Evolutionary conservation across 1,140 invertebrate genomes (phyloP).

Genomic region (Drosophila mayri): DNA sequence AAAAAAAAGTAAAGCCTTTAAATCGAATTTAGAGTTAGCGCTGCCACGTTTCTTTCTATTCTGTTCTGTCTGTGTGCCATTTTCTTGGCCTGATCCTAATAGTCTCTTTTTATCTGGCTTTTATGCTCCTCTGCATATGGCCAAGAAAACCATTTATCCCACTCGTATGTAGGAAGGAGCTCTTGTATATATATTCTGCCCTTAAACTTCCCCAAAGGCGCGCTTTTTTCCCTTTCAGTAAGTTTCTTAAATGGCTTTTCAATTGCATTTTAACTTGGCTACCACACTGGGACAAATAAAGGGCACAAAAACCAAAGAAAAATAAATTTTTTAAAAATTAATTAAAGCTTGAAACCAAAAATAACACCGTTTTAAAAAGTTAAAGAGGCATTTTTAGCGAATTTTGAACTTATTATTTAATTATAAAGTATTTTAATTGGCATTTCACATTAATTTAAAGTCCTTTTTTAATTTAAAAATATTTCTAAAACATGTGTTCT

Average conservation of each 20-base stretch:
- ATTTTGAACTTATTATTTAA: no score
- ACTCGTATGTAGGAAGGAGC: neutral
- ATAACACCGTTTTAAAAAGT: neutral
- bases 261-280: slow-evolving; percentile 66
- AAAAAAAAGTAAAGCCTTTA: slow-evolving; percentile 10
- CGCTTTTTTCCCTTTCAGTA: slow-evolving; percentile 33
- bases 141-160: slow-evolving; percentile 22
- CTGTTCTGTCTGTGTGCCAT: slow-evolving; percentile 9
- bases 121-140: slow-evolving; percentile 48
- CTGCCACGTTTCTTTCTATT: neutral
- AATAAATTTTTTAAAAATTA: neutral
- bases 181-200: slow-evolving; percentile 18
- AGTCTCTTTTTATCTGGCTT: slow-evolving; percentile 42
- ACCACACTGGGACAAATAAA: neutral
- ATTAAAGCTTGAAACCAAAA: neutral
- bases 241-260: slow-evolving; percentile 72
- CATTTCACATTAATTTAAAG: neutral
- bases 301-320: neutral
- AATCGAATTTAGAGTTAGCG: slow-evolving; percentile 15
- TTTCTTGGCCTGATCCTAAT: slow-evolving; percentile 48
- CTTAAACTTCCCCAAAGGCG: slow-evolving; percentile 30
- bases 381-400: no score
- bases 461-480: no score
- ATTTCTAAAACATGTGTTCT: no score
- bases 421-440: no score